Base-by-base conservation (phyloP, 2,797 vertebrate genomes). In the Danio choprae region DNA sequence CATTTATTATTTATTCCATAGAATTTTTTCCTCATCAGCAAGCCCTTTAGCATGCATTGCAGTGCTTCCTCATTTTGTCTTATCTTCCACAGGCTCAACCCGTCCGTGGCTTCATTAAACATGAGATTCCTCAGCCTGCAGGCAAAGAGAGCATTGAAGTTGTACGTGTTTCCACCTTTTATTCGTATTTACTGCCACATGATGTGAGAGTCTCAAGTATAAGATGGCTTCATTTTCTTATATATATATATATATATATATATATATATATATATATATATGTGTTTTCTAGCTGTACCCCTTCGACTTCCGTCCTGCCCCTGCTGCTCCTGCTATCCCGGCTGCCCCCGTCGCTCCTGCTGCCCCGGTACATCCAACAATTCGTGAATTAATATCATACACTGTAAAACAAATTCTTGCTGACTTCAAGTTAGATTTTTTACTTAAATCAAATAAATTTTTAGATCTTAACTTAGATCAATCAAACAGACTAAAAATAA, bases 71-170 rank as follows among this genome's bases (percentile, higher is more conserved):
- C 41, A 74, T 36, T 46, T 69, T 63, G 18, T 41, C 10, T 16
- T 50, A 20, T 41, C 64, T 38, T 53, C 44, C 48, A 20, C 48
- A 68, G 20, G 64, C 13, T 68, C 43, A 44, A n/a, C 48, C 65
- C 62, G 22, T 85, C 50, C 84, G 43, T 2, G 90, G 91, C 40
- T 89, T 90, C 79, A 87, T 91, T 71, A 92, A 90, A 82, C 87
- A 90, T 4, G 89, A 91, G 77, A 75, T 91, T 55, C 86, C 50
- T 0, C 16, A 84, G 38, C 46, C 80, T 4, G 67, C 73, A 2
- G 89, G 88, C 12, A 60, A 8, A 70, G 84, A 82, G 12, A 85
- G 55, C 13, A 63, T 84, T 18, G 89, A 90, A 3, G 64, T 89
- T 68, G 89, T 90, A 58, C 84, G 87, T 83, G 51, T 7, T 22